These are phyloP conservation scores for Pocillopora damicornis DNA, from an alignment of 64 coral and sea anemone genomes.

Conservation along the genomic window DNA sequence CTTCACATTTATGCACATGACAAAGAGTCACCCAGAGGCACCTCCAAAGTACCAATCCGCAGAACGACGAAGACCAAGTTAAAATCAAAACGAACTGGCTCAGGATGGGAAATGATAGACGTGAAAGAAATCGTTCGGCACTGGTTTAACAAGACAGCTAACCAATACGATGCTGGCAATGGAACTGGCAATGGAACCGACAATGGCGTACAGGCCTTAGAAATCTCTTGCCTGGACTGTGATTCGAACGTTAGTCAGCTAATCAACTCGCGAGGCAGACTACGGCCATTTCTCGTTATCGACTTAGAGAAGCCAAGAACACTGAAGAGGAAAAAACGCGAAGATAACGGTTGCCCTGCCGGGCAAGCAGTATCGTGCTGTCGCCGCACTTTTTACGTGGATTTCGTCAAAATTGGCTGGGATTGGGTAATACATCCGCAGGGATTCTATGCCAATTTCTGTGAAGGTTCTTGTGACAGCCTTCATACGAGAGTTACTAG, in stretches of 20 bases:
- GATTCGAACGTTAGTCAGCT: not conserved
- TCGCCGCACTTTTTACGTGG: not conserved
- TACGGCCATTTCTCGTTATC: constrained; percentile 26
- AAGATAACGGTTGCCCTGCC: not conserved
- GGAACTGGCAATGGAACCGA: constrained; percentile 16
- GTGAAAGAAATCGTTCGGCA: constrained; percentile 12
- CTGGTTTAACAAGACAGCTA: constrained; percentile 14
- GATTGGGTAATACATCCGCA: constrained; percentile 14
- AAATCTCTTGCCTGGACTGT: constrained; percentile 20
- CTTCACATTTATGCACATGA: not conserved
- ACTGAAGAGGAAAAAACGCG: not conserved
- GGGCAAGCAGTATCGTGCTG: not conserved
- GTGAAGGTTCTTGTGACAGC: not conserved
- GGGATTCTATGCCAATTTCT: constrained; percentile 15
- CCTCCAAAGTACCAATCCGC: not conserved
- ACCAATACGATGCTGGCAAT: not conserved
- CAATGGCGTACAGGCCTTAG: not conserved
- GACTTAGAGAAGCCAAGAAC: constrained; percentile 13
- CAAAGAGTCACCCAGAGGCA: not conserved
- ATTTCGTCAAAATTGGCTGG: constrained; percentile 35
- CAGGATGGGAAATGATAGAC: constrained; percentile 10
- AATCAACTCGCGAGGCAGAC: constrained; percentile 13
- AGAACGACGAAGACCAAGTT: not conserved
- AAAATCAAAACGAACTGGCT: not conserved
- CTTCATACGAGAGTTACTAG: no score